Evolutionary conservation across 2,797 vertebrate genomes (phyloP), one percentile per base, ranked within the genome.

Genomic region (Jordanella pulchra): DNA sequence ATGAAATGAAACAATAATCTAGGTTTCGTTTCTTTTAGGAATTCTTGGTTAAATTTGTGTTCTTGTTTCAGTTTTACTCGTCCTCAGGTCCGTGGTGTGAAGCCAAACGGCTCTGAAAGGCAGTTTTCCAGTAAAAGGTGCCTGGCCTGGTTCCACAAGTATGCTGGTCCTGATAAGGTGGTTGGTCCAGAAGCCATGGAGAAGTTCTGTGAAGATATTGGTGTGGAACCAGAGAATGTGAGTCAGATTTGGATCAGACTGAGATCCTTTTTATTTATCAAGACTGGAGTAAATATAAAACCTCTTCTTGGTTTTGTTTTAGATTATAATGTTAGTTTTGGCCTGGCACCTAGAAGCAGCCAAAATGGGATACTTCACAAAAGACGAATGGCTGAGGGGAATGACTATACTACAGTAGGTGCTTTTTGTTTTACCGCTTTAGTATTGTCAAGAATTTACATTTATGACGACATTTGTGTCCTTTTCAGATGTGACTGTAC

Each of bases 311-410:
- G 4, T 88, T 51, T 87, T 79, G 76, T 69, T 86, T 23, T 90
- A 99, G 97, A 97, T 98, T 89, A 95, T 99, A 88, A 99, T 99
- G 97, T 93, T 99, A 93, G 97, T 98, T 88, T 94, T 99, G 94
- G 97, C 97, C 51, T 99, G 97, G 97, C 97, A 97, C 86, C 94
- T 99, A 90, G 97, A 97, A 92, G 97, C 97, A 87, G 95, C 95
- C 89, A 98, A 92, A 91, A 99, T 99, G 97, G 97, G 97, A 45
- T 99, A 97, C 95, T 99, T 99, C 95, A 98, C 97, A 72, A 98
- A 98, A 93, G 97, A 98, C 88, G 97, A 99, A 91, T 99, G 97
- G 97, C 93, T 98, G 87, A 96, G 96, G 87, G 97, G 97, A 91
- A 99, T 99, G 97, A 97, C 96, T 17, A 92, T 94, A 82, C 89